Conservation (phyloP, 2,797 vertebrate genomes). For the Botia almorhae region DNA sequence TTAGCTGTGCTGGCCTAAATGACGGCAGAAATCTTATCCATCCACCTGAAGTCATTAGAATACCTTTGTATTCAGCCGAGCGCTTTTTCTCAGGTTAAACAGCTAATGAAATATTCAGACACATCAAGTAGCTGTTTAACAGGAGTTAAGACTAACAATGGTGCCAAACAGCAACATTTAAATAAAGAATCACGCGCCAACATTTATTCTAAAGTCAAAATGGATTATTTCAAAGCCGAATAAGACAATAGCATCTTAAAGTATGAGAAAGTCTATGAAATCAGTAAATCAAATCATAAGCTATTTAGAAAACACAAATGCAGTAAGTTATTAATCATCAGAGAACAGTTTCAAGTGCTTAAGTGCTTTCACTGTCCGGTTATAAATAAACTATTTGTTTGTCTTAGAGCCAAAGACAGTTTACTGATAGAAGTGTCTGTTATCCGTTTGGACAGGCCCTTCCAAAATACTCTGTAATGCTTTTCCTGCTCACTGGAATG, state of each 20-base stretch:
- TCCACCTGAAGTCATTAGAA: constrained; percentile 26
- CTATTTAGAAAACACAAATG: no score
- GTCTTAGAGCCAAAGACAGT: background rate
- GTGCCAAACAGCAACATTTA: background rate
- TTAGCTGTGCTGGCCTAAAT: constrained; percentile 17
- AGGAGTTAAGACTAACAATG: background rate
- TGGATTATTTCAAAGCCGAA: background rate
- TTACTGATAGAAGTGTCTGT: constrained; percentile 12
- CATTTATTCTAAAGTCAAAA: background rate
- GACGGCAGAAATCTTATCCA: constrained; percentile 25
- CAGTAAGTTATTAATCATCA: no score
- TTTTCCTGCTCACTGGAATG: constrained; percentile 81
- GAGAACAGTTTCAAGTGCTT: no score
- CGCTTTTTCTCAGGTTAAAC: constrained; percentile 12
- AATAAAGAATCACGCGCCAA: background rate
- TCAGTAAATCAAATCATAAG: background rate
- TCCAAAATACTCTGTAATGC: constrained; percentile 62
- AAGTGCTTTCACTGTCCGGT: background rate
- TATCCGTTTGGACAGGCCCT: constrained; percentile 48
- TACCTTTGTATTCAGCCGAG: background rate
- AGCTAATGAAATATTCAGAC: constrained; percentile 27
- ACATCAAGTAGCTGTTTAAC: constrained; percentile 11
- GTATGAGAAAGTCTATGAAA: background rate
- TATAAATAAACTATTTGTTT: background rate
- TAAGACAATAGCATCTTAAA: no score